Base-by-base conservation (phyloP, 2,797 vertebrate genomes). In the Pseudochromis fuscus region DNA sequence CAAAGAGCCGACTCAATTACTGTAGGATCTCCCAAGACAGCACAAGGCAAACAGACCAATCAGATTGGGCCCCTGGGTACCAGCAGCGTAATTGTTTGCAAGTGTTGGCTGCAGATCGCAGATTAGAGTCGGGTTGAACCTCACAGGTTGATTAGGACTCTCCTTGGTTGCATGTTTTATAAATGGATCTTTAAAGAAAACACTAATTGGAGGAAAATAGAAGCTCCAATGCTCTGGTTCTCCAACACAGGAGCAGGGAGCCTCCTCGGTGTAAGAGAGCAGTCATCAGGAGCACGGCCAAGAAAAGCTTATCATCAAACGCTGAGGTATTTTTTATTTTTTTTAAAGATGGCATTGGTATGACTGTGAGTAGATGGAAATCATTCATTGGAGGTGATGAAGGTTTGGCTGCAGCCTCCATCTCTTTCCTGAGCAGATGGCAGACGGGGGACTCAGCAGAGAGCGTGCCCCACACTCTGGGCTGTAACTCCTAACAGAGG, bases 11-110 rank as follows among this genome's bases (percentile, higher is more conserved):
- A 83, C 84, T 88, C 83, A 88, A 89, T 91, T 90, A 85, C 84
- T 31, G 62, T 74, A 79, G 79, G 72, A 84, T 91, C 85, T 85
- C 91, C 84, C 83, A 81, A 72, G 88, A 89, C 86, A 75, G 76
- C 51, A 19, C 61, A 75, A 84, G 81, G 86, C 89, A 91, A 93
- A 90, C 81, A 87, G 77, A 88, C 88, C 90, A 92, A 92, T 93
- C 91, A 90, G 77, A 89, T 79, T 21, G 33, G 73, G 67, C 88
- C 89, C 60, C 83, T 87, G 44, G 84, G 82, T 85, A 84, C 70
- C 56, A 68, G 79, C 57, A 49, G 59, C 38, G 45, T 91, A 92
- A 94, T 91, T 88, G 87, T 85, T 91, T 87, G 84, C 88, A 90
- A 93, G 89, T 89, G 88, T 88, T 83, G 86, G 82, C 73, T 69